Conservation (phyloP, 2,888 invertebrate species). For the Operophtera brumata region DNA sequence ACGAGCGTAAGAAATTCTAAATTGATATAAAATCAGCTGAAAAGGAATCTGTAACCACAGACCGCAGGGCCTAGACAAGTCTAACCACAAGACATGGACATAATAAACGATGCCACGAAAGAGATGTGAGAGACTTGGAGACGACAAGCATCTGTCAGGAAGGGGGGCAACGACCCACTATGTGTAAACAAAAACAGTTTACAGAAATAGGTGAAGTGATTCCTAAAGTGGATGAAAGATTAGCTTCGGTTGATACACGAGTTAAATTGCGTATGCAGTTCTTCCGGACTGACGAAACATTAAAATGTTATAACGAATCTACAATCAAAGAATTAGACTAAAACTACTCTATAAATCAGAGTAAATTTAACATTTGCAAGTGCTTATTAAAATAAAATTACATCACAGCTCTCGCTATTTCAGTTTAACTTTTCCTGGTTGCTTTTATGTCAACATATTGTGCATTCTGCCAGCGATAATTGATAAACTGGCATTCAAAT, state of each 20-base stretch:
- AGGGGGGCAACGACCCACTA: conserved; percentile 42
- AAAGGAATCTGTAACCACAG: conserved; percentile 26
- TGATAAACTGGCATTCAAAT: neutral
- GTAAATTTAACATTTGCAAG: too few relatives aligned
- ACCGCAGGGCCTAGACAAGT: conserved; percentile 46
- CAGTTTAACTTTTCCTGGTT: neutral
- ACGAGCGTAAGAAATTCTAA: neutral
- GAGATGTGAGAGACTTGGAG: conserved; percentile 33
- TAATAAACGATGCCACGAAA: conserved; percentile 14
- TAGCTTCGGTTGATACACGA: conserved; percentile 1
- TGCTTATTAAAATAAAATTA: neutral
- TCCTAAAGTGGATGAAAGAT: conserved; percentile 15
- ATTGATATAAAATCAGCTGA: conserved; percentile 8
- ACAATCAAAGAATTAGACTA: neutral
- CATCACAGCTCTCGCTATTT: neutral
- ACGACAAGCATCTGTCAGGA: conserved; percentile 25
- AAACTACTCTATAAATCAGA: too few relatives aligned
- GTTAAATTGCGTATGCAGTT: neutral
- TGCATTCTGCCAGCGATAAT: neutral
- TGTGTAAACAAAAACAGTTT: conserved; percentile 42
- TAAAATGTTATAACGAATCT: too few relatives aligned
- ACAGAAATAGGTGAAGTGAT: conserved; percentile 34
- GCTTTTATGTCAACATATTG: neutral
- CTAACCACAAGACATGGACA: conserved; percentile 37
- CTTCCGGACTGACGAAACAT: neutral